Evolutionary conservation across 2,113 vertebrate species (phyloP), one percentile per base, ranked within the genome.

Genomic region (Oreochromis aureus): DNA sequence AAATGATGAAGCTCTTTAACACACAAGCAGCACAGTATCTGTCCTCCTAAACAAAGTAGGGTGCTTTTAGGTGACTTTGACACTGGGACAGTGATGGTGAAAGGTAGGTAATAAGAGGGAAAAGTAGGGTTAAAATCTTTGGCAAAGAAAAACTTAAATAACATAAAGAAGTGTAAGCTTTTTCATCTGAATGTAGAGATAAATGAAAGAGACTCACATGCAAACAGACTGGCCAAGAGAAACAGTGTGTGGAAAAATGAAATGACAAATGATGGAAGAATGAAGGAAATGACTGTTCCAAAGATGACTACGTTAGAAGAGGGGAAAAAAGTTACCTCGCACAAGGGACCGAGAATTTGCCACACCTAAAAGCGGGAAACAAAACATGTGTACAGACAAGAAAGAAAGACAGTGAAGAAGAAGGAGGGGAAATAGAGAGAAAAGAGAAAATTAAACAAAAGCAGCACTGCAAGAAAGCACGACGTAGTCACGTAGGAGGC

Each of bases 341-440:
- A 98, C 95, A 98, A 96, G 85, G 97, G 97, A 92, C 96, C 97
- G 95, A 98, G 95, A 96, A 97, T 97, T 95, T 97, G 96, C 97
- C 97, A 98, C 93, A 98, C 97, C 98, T 98, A 93, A 85, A 96
- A 92, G 95, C 90, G 95, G 90, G 95, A 91, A 95, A 85, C 91
- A 83, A 91, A 73, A 86, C n/a, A n/a, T 34, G 94, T 44, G 92
- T 59, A 84, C 59, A 27, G 41, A 84, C 3, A 3, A 71, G n/a
- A 66, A 81, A 48, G 34, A 87, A 44, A 54, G 16, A 55, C 6
- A 69, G 63, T n/a, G 15, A 82, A 63, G 73, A 80, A 83, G 54
- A 0, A 76, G 44, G 1, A 32, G 44, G 36, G 7, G 22, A 27
- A 46, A 3, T 32, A 16, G 32, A 54, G n/a, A 27, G 54, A 51